Evolutionary conservation across 1,140 invertebrate species (phyloP), one percentile per base, ranked within the genome.

Genomic region (Nasonia vitripennis): DNA sequence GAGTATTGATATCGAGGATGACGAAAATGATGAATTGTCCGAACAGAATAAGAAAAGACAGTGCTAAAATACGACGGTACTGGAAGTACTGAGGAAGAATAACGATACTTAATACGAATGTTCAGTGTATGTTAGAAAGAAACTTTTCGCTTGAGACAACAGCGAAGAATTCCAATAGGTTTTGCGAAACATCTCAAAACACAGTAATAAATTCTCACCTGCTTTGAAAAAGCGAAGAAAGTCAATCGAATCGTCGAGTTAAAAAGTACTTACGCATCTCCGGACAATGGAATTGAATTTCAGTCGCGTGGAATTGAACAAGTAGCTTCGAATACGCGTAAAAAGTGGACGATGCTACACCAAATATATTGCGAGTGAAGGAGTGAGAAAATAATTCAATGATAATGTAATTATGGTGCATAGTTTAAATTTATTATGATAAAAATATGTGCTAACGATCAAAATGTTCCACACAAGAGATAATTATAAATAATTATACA

Each of bases 1-100:
- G 23, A 91, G 88, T 68, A 86, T 92, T 83, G 95, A 95, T 86
- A 94, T 95, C 84, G 94, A 95, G 51, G 94, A 95, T 81, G 93
- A 93, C 9, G 91, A 92, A 62, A 90, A 90, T 74, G 88, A 94
- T 11, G 92, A 94, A 70, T 84, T 89, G 77, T 88, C 87, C 1
- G 88, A 89, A 83, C 84, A 37, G 17, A 51, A 27, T n/a, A 23
- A 83, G 84, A 80, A 80, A 82, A 80, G 86, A 87, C 85, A 51
- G 71, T 6, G 27, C 6, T 78, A 77, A 55, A 74, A 74, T 71
- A 45, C 31, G 34, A 75, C 75, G 5, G 27, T 71, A 14, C 3
- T 31, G 68, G 68, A 31, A 71, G 23, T 31, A 71, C 9, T 71
- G 1, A 27, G 2, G 11, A 41, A 80, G 34, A 37, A 37, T 62